phyloP scores from a whole-genome alignment of 2,113 vertebrate species.

The Aplodontia rufa region DNA sequence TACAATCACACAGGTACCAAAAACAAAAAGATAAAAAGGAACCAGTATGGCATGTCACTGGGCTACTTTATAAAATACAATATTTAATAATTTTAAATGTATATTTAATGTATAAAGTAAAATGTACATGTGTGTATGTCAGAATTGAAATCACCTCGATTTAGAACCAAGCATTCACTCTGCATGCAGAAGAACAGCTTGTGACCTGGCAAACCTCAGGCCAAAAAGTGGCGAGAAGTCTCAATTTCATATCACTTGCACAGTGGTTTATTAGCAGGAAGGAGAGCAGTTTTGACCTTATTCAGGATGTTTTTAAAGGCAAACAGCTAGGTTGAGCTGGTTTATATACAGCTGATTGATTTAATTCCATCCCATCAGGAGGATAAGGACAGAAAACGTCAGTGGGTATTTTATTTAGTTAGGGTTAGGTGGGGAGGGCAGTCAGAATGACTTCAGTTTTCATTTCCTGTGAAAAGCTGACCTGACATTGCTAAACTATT shows the following conservation, averaged over 20 bases:
- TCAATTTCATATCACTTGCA: not conserved
- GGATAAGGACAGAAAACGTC: not conserved
- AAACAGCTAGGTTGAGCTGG: not conserved
- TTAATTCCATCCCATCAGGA: not conserved
- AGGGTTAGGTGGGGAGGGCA: not conserved
- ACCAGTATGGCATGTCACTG: not conserved
- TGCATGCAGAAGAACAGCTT: not conserved
- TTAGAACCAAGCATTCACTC: not conserved
- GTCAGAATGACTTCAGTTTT: not conserved
- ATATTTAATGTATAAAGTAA: too few species aligned
- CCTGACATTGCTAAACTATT: not conserved
- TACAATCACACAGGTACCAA: too few species aligned
- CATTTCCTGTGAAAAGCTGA: not conserved
- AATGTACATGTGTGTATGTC: not conserved
- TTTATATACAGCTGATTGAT: not conserved
- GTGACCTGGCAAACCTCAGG: not conserved
- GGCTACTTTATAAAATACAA: not conserved
- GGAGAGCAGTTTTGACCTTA: not conserved
- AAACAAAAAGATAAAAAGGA: too few species aligned
- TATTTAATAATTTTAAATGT: too few species aligned
- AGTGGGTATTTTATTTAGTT: not conserved
- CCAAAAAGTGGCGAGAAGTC: not conserved
- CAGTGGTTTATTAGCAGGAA: not conserved
- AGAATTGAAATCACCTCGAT: not conserved
- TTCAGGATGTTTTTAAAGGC: not conserved